Conservation (phyloP, 2,113 vertebrate genomes). For the Entelurus aequoreus region DNA sequence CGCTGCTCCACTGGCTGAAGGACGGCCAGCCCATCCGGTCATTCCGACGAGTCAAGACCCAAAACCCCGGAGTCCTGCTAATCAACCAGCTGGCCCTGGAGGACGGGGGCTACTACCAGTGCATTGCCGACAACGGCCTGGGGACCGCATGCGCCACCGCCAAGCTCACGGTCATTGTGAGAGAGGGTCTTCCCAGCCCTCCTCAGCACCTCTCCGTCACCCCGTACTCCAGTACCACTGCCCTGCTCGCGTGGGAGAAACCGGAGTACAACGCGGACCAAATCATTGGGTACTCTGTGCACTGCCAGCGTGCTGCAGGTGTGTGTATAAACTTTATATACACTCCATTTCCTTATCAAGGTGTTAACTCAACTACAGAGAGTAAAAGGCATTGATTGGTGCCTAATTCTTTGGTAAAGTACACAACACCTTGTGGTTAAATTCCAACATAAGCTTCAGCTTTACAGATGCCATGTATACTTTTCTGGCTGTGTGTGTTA, state of each 20-base stretch:
- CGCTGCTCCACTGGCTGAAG: slow-evolving; percentile 84
- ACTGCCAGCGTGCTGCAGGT: slow-evolving; percentile 86
- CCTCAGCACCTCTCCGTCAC: slow-evolving; percentile 79
- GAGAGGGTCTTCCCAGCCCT: slow-evolving; percentile 90
- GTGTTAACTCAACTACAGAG: not conserved
- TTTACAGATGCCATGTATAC: not conserved
- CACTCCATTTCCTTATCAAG: not conserved
- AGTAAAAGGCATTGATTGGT: too few relatives aligned
- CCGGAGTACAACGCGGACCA: slow-evolving; percentile 89
- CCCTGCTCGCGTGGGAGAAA: slow-evolving; percentile 87
- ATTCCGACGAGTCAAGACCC: slow-evolving; percentile 85
- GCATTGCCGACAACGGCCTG: slow-evolving; percentile 87
- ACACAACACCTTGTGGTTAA: too few relatives aligned
- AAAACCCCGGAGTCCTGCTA: slow-evolving; percentile 84
- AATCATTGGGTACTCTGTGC: slow-evolving; percentile 95
- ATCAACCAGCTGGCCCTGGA: slow-evolving; percentile 94
- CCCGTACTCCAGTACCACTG: slow-evolving; percentile 83
- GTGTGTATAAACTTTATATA: not conserved
- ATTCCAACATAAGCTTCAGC: not conserved
- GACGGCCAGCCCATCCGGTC: slow-evolving; percentile 80
- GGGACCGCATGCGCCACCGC: slow-evolving; percentile 88
- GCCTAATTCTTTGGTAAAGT: too few relatives aligned
- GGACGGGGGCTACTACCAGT: slow-evolving; percentile 94
- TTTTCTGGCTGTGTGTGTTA: not conserved
- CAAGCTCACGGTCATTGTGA: slow-evolving; percentile 85